Evolutionary conservation across 2,797 vertebrate genomes (phyloP).

Genomic region (Parotocinclus haroldoi): DNA sequence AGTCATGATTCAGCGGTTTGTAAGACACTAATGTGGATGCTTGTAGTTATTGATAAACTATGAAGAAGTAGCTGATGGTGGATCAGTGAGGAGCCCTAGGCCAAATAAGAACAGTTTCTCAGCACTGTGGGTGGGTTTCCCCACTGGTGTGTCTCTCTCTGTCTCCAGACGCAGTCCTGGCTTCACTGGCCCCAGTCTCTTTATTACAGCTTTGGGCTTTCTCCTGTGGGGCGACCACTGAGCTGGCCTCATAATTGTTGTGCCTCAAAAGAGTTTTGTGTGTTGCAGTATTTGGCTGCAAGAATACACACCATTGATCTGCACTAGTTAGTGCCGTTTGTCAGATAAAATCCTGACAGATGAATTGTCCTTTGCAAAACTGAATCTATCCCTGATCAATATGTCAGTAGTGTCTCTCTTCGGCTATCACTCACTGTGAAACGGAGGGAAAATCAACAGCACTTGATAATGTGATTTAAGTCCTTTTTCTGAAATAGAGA

Average conservation of each 20-base stretch:
- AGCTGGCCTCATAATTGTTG: constrained; percentile 9
- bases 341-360: constrained; percentile 48
- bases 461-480: constrained; percentile 18
- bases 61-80: constrained; percentile 36
- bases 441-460: constrained; percentile 44
- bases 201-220: constrained; percentile 37
- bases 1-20: too few species aligned
- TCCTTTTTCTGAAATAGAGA: constrained; percentile 6
- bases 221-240: constrained; percentile 12
- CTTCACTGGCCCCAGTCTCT: constrained; percentile 25
- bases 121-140: constrained; percentile 34
- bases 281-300: constrained; percentile 6
- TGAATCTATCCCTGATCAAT: constrained; percentile 62
- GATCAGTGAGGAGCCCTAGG: constrained; percentile 36
- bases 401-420: constrained; percentile 36
- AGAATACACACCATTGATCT: constrained; percentile 51
- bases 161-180: constrained; percentile 37
- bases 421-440: constrained; percentile 46
- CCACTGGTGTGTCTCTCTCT: constrained; percentile 26
- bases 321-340: constrained; percentile 31
- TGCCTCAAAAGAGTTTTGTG: constrained; percentile 1
- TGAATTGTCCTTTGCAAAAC: constrained; percentile 59
- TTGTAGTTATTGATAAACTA: constrained; percentile 40
- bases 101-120: constrained; percentile 36
- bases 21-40: constrained; percentile 25